A percentile compares a stretch with the other conserved stretches of the same genome.
Evolutionary conservation across 2,113 vertebrate species (phyloP).

Genomic region (Trinectes maculatus): DNA sequence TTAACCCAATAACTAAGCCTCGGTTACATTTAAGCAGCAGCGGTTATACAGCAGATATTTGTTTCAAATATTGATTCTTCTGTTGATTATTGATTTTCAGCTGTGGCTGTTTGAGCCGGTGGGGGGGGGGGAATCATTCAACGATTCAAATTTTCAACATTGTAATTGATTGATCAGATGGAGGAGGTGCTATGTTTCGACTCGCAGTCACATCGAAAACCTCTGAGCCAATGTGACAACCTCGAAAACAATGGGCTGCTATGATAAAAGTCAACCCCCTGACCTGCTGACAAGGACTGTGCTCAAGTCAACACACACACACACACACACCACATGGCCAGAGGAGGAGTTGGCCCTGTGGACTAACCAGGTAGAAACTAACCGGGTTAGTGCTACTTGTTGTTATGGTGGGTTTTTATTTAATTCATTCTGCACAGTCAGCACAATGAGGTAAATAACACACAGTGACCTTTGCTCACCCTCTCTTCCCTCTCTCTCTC

Average conservation of each 20-base stretch:
- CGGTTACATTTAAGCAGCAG: too few species aligned
- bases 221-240: background rate
- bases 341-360: conserved; percentile 3
- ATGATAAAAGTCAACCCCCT: conserved; percentile 35
- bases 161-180: too few species aligned
- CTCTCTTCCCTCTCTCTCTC: background rate
- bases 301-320: background rate
- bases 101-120: too few species aligned
- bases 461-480: conserved; percentile 45
- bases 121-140: too few species aligned
- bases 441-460: conserved; percentile 1
- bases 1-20: too few species aligned
- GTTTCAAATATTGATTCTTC: too few species aligned
- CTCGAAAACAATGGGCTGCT: background rate
- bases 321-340: conserved; percentile 17
- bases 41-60: too few species aligned
- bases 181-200: background rate
- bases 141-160: too few species aligned
- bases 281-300: conserved; percentile 51
- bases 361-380: background rate
- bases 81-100: too few species aligned
- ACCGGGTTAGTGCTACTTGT: background rate
- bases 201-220: too few species aligned
- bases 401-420: background rate
- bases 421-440: background rate